Conservation (phyloP, 2,888 invertebrate genomes). For the Leptogaster cylindrica region DNA sequence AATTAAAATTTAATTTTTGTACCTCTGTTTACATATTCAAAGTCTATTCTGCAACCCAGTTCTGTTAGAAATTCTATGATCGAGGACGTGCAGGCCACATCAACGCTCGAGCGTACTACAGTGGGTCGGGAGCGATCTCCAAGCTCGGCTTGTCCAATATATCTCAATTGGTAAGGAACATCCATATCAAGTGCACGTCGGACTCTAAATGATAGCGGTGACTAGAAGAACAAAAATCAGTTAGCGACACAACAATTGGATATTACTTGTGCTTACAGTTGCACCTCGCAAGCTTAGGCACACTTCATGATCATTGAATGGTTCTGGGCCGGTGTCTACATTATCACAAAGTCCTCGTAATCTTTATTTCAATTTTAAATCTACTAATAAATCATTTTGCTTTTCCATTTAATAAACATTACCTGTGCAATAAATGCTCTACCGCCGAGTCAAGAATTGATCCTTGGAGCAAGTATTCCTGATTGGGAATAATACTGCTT, state of each 20-base stretch:
- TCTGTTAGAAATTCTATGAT: constrained; percentile 91
- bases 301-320: constrained; percentile 93
- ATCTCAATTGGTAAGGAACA: constrained; percentile 79
- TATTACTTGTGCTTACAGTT: too few relatives aligned
- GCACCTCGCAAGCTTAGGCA: constrained; percentile 80
- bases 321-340: constrained; percentile 87
- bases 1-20: constrained; percentile 39
- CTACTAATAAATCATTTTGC: not conserved
- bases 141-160: constrained; percentile 89
- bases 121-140: constrained; percentile 90
- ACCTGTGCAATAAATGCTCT: constrained; percentile 85
- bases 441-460: constrained; percentile 91
- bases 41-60: constrained; percentile 88
- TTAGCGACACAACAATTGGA: too few relatives aligned
- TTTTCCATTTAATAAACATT: not conserved
- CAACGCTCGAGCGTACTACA: constrained; percentile 88
- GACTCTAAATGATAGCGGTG: constrained; percentile 78
- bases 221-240: constrained; percentile 52
- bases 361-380: constrained; percentile 52
- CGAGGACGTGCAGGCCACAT: constrained; percentile 89
- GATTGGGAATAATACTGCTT: constrained; percentile 88
- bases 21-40: constrained; percentile 91
- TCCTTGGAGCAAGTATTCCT: constrained; percentile 92
- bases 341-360: constrained; percentile 92
- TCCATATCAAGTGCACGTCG: constrained; percentile 79